A percentile compares a stretch with the other conserved stretches of the same genome.
These are phyloP conservation scores for Pampus argenteus DNA, from an alignment of 2,797 vertebrate species.

Conservation along the genomic window DNA sequence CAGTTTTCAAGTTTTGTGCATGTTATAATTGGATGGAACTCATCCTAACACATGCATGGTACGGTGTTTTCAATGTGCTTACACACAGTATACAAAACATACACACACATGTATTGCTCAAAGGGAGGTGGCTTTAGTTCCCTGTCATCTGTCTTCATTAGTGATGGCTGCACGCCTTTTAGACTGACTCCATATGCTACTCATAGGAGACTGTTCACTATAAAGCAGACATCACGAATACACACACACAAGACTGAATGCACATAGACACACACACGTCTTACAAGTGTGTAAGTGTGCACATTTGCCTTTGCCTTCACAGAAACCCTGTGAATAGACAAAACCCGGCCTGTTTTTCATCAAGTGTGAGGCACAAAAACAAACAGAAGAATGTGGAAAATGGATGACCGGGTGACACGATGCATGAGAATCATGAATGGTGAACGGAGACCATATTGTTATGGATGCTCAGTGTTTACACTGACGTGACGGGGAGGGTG, in stretches of 20 bases:
- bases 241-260: constrained; percentile 53
- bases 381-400: constrained; percentile 69
- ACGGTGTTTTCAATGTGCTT: constrained; percentile 17
- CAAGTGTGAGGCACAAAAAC: constrained; percentile 63
- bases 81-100: constrained; percentile 38
- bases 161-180: constrained; percentile 84
- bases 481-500: constrained; percentile 12
- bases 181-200: constrained; percentile 85
- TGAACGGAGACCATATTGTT: constrained; percentile 64
- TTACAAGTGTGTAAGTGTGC: constrained; percentile 28
- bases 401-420: constrained; percentile 59
- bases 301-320: constrained; percentile 41
- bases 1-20: constrained; percentile 8
- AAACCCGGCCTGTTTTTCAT: constrained; percentile 46
- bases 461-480: constrained; percentile 54
- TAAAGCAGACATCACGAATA: constrained; percentile 70
- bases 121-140: constrained; percentile 75
- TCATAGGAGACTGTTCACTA: constrained; percentile 73
- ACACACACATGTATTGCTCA: constrained; percentile 62
- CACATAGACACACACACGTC: constrained; percentile 43
- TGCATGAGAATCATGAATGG: constrained; percentile 67
- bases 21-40: constrained; percentile 41
- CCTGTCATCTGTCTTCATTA: constrained; percentile 87
- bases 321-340: constrained; percentile 55
- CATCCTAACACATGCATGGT: constrained; percentile 32